A percentile compares a stretch with the other conserved stretches of the same genome.
Evolutionary conservation across 2,888 invertebrate genomes (phyloP).

Genomic region (Galerucella calmariensis): DNA sequence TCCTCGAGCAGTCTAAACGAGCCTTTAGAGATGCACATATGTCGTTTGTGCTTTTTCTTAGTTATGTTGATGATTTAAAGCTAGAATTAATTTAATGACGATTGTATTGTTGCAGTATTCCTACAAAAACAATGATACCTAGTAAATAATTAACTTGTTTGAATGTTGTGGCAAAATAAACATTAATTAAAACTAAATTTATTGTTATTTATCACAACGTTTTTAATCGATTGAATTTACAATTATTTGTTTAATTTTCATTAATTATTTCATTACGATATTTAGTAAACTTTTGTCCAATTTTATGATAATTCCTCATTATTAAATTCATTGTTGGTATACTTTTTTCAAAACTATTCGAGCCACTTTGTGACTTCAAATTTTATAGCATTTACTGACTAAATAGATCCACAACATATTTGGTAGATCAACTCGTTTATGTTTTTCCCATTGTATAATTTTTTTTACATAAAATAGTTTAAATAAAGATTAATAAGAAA

Average conservation of each 20-base stretch:
- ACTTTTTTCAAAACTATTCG: constrained; percentile 8
- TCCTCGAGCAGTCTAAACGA: too few relatives aligned
- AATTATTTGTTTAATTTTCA: too few relatives aligned
- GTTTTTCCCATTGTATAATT: background rate
- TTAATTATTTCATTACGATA: background rate
- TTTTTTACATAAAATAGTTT: too few relatives aligned
- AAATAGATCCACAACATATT: background rate
- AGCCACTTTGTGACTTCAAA: background rate
- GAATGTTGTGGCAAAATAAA: background rate
- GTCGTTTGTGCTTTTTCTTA: too few relatives aligned
- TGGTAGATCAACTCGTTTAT: background rate
- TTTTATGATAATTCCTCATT: background rate
- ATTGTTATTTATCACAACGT: background rate
- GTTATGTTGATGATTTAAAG: too few relatives aligned
- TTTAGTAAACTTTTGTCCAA: background rate
- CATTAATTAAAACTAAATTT: background rate
- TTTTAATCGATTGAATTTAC: background rate
- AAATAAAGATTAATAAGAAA: too few relatives aligned
- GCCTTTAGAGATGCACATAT: too few relatives aligned
- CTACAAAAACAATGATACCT: too few relatives aligned
- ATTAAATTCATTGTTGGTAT: constrained; percentile 2
- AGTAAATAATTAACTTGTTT: too few relatives aligned
- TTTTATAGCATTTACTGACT: constrained; percentile 1
- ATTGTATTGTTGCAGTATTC: too few relatives aligned
- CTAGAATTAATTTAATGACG: too few relatives aligned